phyloP scores from a whole-genome alignment of 2,888 invertebrate species.

The Ceriagrion tenellum region DNA sequence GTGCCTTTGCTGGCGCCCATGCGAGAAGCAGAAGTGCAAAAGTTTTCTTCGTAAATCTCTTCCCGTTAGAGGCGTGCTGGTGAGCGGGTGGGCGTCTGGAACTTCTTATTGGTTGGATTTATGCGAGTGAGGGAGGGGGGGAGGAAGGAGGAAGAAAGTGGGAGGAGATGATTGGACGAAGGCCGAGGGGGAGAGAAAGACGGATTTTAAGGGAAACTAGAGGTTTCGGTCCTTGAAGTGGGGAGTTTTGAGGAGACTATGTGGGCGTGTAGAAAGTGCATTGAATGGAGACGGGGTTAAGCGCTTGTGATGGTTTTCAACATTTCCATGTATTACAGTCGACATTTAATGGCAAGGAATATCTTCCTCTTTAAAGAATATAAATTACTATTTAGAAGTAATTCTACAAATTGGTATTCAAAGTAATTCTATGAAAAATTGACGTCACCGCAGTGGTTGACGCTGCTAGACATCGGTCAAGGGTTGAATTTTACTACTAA shows the following conservation, averaged over 20 bases:
- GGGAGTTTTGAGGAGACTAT: not conserved
- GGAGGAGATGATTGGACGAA: not conserved
- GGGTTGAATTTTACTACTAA: too few relatives aligned
- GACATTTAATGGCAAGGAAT: too few relatives aligned
- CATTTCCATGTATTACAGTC: too few relatives aligned
- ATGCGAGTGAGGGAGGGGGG: not conserved
- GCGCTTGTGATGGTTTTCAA: too few relatives aligned
- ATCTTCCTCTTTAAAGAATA: too few relatives aligned
- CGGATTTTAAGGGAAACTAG: not conserved
- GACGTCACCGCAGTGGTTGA: too few relatives aligned
- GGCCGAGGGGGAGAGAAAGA: not conserved
- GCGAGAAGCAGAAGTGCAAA: not conserved
- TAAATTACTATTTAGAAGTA: too few relatives aligned
- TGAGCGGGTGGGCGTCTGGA: not conserved
- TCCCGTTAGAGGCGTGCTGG: not conserved
- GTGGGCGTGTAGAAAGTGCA: too few relatives aligned
- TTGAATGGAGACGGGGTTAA: too few relatives aligned
- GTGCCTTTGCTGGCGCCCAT: not conserved
- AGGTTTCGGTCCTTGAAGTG: not conserved
- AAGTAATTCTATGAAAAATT: too few relatives aligned
- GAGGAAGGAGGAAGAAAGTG: not conserved
- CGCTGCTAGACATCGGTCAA: too few relatives aligned
- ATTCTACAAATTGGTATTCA: too few relatives aligned
- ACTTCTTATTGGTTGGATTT: constrained; percentile 21
- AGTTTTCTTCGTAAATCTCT: constrained; percentile 16